Base-by-base conservation (phyloP, 2,113 vertebrate species). In the Ciconia stormi region DNA sequence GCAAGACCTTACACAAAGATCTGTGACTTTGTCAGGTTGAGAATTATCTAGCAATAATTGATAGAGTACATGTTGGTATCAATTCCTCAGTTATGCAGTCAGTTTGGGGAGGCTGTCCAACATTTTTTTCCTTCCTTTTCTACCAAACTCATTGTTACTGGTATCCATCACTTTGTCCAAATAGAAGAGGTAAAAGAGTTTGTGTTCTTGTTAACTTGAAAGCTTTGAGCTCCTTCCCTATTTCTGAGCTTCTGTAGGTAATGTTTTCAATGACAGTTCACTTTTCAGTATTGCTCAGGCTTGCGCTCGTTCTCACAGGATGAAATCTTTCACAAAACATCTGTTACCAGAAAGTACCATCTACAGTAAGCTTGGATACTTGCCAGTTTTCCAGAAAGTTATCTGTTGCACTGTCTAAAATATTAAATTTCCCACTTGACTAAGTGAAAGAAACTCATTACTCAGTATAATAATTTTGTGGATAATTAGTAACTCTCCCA, bases 401-500 rank as follows among this genome's bases (percentile, higher is more conserved):
- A 67, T 89, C 81, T 71, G 8, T 65, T 88, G 70, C 69, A 42
- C 44, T 91, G 81, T 73, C 69, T 88, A 71, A 95, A 92, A 71
- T 82, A 95, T 27, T 92, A 21, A 53, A 93, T 80, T 92, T 90
- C 85, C 65, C 74, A 88, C 70, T 89, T 81, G 69, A 91, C 21
- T 91, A 84, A 84, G 69, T 82, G 63, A 82, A 89, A 95, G 90
- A 94, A 83, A 1, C 6, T 94, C 87, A 93, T 94, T 91, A 89
- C 34, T 93, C 65, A 82, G 36, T 87, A 70, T 49, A 94, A 95
- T 94, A 95, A 82, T 95, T 91, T 82, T 93, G 69, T 89, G 29
- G 55, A 82, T 94, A 93, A 93, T 94, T 93, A 94, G 77, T 87
- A 91, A 79, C n/a, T 93, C 78, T 89, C 36, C 40, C 42, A 53